These are phyloP conservation scores for Melikaiella ostensackeni DNA, from an alignment of 2,888 invertebrate genomes.

Conservation along the genomic window DNA sequence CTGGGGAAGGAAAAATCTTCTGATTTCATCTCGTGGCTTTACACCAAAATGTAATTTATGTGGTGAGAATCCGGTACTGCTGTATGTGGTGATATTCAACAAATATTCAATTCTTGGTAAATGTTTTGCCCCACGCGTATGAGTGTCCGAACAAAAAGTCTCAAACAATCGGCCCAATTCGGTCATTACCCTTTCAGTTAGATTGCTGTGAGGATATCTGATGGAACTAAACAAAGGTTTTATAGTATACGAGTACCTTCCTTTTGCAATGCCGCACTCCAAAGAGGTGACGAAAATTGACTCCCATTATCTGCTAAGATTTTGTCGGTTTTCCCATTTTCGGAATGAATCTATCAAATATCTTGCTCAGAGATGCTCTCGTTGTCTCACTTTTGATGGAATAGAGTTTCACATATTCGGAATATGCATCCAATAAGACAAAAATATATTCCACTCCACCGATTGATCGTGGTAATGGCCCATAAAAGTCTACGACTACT, in stretches of 20 bases:
- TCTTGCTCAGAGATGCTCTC: conserved; percentile 39
- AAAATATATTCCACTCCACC: conserved; percentile 39
- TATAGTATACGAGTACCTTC: no score
- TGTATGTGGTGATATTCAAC: conserved; percentile 35
- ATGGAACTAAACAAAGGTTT: conserved; percentile 37
- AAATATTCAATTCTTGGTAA: conserved; percentile 14
- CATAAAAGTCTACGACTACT: conserved; percentile 39
- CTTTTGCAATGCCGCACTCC: conserved; percentile 39
- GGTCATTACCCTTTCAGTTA: conserved; percentile 53
- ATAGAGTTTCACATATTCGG: conserved; percentile 15
- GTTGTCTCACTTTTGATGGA: conserved; percentile 54
- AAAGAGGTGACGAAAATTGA: conserved; percentile 53
- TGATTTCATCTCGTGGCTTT: neutral
- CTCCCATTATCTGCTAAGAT: conserved; percentile 45
- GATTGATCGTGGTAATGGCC: conserved; percentile 30
- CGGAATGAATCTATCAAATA: conserved; percentile 32
- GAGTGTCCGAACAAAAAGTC: conserved; percentile 35
- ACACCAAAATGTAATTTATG: conserved; percentile 41
- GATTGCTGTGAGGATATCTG: conserved; percentile 56
- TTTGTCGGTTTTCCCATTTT: conserved; percentile 24
- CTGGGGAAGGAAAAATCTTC: neutral
- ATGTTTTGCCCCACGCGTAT: conserved; percentile 35
- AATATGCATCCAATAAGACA: conserved; percentile 30
- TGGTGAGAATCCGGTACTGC: conserved; percentile 37
- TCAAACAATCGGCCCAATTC: conserved; percentile 48